These are phyloP conservation scores for Rhagonycha fulva DNA, from an alignment of 2,888 invertebrate species.

Conservation along the genomic window DNA sequence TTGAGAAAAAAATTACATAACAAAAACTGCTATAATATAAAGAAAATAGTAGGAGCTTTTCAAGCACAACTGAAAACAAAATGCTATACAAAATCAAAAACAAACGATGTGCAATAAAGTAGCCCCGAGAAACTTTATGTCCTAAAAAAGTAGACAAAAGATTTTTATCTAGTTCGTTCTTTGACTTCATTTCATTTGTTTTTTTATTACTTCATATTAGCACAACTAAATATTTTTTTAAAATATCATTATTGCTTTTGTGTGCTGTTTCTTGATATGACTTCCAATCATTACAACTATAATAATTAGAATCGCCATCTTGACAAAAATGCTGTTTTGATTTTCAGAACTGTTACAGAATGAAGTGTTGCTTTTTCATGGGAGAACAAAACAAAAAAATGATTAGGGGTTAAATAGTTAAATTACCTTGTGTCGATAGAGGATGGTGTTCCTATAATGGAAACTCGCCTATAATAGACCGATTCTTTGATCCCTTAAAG, in stretches of 20 bases:
- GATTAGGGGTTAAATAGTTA: no score
- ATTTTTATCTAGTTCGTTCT: conserved; percentile 25
- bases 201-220: conserved; percentile 4
- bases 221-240: background rate
- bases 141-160: conserved; percentile 26
- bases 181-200: conserved; percentile 25
- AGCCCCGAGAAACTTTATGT: conserved; percentile 18
- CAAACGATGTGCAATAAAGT: conserved; percentile 3
- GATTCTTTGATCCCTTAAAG: no score
- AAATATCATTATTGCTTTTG: background rate
- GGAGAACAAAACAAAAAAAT: no score
- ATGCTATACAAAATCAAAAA: conserved; percentile 2
- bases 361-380: no score
- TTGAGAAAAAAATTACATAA: background rate
- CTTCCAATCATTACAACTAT: background rate
- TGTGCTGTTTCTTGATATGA: background rate
- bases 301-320: background rate
- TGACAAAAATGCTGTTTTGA: background rate
- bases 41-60: conserved; percentile 1
- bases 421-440: no score
- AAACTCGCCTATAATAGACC: no score
- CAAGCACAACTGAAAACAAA: conserved; percentile 1
- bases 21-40: background rate
- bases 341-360: background rate
- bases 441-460: no score